phyloP scores from a whole-genome alignment of 2,113 vertebrate genomes.

The Microcebus tavaratra region DNA sequence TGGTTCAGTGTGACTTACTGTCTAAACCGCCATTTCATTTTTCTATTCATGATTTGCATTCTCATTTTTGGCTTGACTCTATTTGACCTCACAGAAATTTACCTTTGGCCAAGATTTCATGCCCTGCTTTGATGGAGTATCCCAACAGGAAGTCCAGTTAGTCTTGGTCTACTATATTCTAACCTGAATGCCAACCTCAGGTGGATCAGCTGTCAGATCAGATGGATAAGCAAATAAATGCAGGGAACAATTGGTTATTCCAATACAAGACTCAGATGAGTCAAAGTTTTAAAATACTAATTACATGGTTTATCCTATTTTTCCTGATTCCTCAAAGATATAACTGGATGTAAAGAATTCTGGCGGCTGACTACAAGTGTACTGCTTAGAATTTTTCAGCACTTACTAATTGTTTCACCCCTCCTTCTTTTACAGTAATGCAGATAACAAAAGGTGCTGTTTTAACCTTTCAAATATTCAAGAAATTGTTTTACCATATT shows the following conservation, averaged over 20 bases:
- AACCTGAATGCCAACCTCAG: not conserved
- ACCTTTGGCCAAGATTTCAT: not conserved
- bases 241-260: not conserved
- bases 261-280: not conserved
- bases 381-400: not conserved
- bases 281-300: slow-evolving; percentile 1
- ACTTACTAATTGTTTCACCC: not conserved
- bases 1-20: not conserved
- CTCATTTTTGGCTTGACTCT: not conserved
- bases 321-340: not conserved
- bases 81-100: not conserved
- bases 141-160: not conserved
- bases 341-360: not conserved
- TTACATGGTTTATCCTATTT: not conserved
- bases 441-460: not conserved
- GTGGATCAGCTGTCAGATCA: not conserved
- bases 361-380: not conserved
- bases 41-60: not conserved
- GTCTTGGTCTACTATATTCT: not conserved
- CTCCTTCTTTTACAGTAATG: not conserved
- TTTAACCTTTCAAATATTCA: not conserved
- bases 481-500: not conserved
- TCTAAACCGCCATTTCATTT: not conserved
- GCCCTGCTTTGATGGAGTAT: not conserved
- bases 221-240: not conserved